phyloP scores from a whole-genome alignment of 2,888 invertebrate species.

The Alcis repandata region DNA sequence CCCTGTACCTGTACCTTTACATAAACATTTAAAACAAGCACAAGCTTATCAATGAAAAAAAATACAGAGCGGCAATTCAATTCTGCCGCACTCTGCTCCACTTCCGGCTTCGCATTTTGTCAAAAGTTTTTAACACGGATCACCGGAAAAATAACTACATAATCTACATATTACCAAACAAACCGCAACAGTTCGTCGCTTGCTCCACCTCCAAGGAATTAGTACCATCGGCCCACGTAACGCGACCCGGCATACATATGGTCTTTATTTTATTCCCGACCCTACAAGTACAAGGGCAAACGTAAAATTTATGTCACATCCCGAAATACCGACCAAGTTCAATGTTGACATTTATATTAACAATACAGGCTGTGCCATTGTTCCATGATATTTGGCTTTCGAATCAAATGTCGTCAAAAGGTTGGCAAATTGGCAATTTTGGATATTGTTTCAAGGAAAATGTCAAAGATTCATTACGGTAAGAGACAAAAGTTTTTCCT shows the following conservation, averaged over 20 bases:
- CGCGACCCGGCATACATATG: constrained; percentile 80
- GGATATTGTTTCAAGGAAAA: constrained; percentile 54
- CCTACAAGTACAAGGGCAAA: constrained; percentile 73
- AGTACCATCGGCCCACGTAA: constrained; percentile 76
- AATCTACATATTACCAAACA: too few relatives aligned
- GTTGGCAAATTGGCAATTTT: constrained; percentile 57
- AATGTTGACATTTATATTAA: constrained; percentile 82
- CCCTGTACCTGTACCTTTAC: too few relatives aligned
- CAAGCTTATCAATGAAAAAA: too few relatives aligned
- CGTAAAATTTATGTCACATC: constrained; percentile 84
- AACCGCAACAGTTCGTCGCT: constrained; percentile 47
- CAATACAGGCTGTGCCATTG: constrained; percentile 76
- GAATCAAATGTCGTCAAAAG: constrained; percentile 66
- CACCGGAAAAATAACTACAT: too few relatives aligned
- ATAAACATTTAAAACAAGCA: too few relatives aligned
- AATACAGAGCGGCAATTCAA: too few relatives aligned
- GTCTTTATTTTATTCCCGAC: constrained; percentile 82
- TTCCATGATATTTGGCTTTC: constrained; percentile 61
- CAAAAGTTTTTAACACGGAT: too few relatives aligned
- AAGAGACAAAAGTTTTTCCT: constrained; percentile 48
- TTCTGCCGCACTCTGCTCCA: too few relatives aligned
- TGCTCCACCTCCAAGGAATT: constrained; percentile 62
- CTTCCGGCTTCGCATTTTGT: too few relatives aligned
- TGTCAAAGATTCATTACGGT: constrained; percentile 57
- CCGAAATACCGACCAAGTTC: constrained; percentile 69